These are phyloP conservation scores for fruit fly (Drosophila melanogaster) DNA, from an alignment of 1,140 invertebrate genomes.

Conservation along the genomic window DNA sequence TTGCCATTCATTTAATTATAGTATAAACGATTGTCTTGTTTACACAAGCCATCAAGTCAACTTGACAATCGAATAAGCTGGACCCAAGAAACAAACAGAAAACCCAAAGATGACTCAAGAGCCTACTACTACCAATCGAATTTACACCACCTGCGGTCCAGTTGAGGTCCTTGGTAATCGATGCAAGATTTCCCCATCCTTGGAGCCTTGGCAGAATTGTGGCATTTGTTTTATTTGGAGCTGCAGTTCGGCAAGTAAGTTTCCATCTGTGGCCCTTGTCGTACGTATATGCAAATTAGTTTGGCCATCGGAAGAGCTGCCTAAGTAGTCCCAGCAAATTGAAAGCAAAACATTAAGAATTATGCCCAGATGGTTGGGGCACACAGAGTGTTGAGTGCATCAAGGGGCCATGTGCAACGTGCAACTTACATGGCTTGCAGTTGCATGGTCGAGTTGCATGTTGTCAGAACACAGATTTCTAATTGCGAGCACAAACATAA, in stretches of 20 bases:
- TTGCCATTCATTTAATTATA: background rate
- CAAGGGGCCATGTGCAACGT: constrained; percentile 58
- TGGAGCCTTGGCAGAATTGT: constrained; percentile 9
- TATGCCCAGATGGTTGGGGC: constrained; percentile 65
- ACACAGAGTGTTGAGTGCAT: constrained; percentile 35
- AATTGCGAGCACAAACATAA: constrained; percentile 62
- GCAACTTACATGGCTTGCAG: constrained; percentile 49
- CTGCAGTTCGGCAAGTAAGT: constrained; percentile 18
- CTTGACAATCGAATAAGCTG: constrained; percentile 21
- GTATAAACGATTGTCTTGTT: constrained; percentile 5
- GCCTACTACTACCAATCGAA: constrained; percentile 20
- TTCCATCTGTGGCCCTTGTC: constrained; percentile 18
- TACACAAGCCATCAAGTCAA: constrained; percentile 25
- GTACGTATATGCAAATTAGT: constrained; percentile 65
- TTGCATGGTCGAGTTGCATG: constrained; percentile 26
- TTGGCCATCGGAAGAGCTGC: constrained; percentile 31
- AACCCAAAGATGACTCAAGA: constrained; percentile 29
- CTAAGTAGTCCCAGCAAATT: constrained; percentile 77
- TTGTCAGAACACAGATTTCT: constrained; percentile 73
- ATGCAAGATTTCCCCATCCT: constrained; percentile 23
- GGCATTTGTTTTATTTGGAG: constrained; percentile 49
- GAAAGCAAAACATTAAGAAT: constrained; percentile 82
- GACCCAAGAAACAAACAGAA: constrained; percentile 9
- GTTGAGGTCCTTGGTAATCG: constrained; percentile 31
- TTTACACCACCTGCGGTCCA: constrained; percentile 39